Conservation (phyloP, 2,113 vertebrate genomes). For the Oenanthe melanoleuca region DNA sequence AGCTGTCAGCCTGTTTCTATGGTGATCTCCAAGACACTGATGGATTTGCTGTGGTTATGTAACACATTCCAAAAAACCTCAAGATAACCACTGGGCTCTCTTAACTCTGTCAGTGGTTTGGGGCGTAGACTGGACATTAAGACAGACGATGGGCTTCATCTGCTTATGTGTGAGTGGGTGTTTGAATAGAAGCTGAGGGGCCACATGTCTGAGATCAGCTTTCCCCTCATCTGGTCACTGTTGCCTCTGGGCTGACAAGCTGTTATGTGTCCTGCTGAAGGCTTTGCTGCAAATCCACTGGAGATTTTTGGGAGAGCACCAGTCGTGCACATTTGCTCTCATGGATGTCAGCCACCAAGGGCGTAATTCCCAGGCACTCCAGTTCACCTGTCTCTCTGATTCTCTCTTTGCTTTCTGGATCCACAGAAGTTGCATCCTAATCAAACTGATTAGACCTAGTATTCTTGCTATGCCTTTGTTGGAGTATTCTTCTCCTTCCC, state of each 20-base stretch:
- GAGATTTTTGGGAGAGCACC: neutral
- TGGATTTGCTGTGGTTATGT: neutral
- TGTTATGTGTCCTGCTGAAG: neutral
- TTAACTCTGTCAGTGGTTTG: neutral
- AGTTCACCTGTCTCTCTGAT: neutral
- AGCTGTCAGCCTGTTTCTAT: constrained; percentile 47
- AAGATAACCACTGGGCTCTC: neutral
- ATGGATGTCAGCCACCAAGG: neutral
- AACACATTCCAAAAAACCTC: neutral
- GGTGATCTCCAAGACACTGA: constrained; percentile 30
- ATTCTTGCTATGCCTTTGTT: neutral
- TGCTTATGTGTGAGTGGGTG: fast-evolving
- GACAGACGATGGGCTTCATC: neutral
- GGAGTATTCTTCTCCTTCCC: neutral
- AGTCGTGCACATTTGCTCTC: fast-evolving
- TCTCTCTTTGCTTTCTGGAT: neutral
- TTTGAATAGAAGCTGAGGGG: neutral
- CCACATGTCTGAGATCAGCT: neutral
- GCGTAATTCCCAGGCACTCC: neutral
- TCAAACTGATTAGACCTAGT: neutral
- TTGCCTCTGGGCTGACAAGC: neutral
- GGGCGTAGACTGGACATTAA: neutral
- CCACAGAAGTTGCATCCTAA: neutral
- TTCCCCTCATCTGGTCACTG: neutral
- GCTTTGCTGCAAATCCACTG: neutral